Evolutionary conservation across 2,797 vertebrate genomes (phyloP), one percentile per base, ranked within the genome.

Genomic region (Babyrousa celebensis): DNA sequence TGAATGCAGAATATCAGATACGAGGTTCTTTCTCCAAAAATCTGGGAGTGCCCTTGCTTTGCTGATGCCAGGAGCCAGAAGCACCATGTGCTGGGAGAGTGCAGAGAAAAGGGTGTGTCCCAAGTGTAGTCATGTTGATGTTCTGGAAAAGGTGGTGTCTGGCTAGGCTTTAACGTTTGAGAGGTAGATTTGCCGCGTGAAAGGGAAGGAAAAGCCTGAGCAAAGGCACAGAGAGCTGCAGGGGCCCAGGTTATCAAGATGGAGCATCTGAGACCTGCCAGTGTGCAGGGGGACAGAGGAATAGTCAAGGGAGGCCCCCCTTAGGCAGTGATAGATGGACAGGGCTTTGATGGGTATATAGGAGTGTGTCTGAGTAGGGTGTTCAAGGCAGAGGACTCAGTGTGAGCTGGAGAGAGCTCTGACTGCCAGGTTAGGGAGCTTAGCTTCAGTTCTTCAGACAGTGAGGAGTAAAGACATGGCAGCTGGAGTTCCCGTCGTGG

Each of bases 1-100:
- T 96, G 77, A 79, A 63, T 63, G 90, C 62, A n/a, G 63, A 93
- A 86, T 68, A 78, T 52, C 63, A 85, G 75, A 43, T 67, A 32
- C 2, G 58, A 94, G 58, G 32, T 48, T 68, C 36, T 77, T 75
- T 71, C 70, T 36, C 20, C 78, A 10, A 36, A 79, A 70, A 43
- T 58, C 40, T 14, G 15, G 8, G 36, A 56, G 6, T 75, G 25
- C 10, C 79, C 40, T 20, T 72, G 29, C 11, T 62, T 84, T 79
- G 40, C 27, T 65, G 82, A 48, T 65, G 2, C 56, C 86, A 68
- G 56, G 58, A 67, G 52, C 75, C 74, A 52, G 36, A 52, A 36
- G 32, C 56, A 36, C 52, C 43, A 16, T 58, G 52, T 85, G 29
- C 14, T 15, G 20, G 5, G n/a, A 21, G 16, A 25, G 15, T 23